Evolutionary conservation across 2,113 vertebrate species (phyloP).

Genomic region (Myxocyprinus asiaticus): DNA sequence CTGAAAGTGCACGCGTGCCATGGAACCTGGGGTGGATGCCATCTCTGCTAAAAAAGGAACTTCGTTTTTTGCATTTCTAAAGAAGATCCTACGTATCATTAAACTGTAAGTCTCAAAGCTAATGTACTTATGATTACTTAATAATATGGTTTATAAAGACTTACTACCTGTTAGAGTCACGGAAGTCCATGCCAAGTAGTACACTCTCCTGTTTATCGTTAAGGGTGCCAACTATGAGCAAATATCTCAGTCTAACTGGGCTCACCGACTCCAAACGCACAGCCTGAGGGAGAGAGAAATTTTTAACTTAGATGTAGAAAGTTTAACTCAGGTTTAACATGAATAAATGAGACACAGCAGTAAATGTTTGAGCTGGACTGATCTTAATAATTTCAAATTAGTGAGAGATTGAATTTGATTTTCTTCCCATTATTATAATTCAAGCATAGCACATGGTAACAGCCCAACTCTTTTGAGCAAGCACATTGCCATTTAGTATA

Average conservation of each 20-base stretch:
- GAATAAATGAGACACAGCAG: too few species aligned
- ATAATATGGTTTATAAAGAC: background rate
- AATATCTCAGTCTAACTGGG: slow-evolving; percentile 80
- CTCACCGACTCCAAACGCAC: slow-evolving; percentile 86
- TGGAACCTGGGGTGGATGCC: too few species aligned
- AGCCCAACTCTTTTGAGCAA: too few species aligned
- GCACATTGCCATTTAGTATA: too few species aligned
- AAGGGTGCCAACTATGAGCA: slow-evolving; percentile 84
- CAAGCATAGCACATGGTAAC: background rate
- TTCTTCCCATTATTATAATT: background rate
- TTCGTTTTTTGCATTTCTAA: too few species aligned
- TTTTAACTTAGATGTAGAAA: too few species aligned
- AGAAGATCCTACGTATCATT: background rate
- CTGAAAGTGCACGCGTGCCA: too few species aligned
- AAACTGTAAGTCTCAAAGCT: background rate
- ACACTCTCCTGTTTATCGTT: slow-evolving; percentile 77
- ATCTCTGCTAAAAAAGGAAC: too few species aligned
- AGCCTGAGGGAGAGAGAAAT: slow-evolving; percentile 72
- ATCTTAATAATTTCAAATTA: too few species aligned
- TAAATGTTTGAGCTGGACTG: too few species aligned
- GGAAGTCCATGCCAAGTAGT: slow-evolving; percentile 89
- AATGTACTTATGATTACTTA: background rate
- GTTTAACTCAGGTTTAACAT: too few species aligned
- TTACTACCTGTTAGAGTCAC: slow-evolving; percentile 77
- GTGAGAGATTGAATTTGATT: too few species aligned